These are phyloP conservation scores for Eurystomus gularis DNA, from an alignment of 2,113 vertebrate species.

Conservation along the genomic window DNA sequence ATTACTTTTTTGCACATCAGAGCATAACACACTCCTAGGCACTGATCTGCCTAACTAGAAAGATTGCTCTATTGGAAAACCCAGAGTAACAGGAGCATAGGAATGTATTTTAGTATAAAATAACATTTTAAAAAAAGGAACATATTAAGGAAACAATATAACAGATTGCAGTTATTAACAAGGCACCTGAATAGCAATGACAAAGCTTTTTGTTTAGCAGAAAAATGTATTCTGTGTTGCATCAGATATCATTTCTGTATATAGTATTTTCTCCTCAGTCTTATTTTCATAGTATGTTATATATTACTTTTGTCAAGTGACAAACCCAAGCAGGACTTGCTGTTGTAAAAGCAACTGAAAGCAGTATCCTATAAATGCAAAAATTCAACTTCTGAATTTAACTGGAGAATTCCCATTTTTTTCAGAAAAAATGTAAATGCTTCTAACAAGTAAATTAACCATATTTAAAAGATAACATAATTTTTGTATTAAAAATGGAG, in stretches of 20 bases:
- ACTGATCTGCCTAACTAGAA: not conserved
- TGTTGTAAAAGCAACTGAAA: not conserved
- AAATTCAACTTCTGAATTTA: not conserved
- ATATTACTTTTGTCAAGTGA: not conserved
- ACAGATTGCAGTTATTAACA: not conserved
- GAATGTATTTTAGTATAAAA: not conserved
- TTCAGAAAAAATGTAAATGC: not conserved
- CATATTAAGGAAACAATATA: not conserved
- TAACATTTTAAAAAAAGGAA: not conserved
- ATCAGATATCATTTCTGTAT: not conserved
- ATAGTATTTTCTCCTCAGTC: not conserved
- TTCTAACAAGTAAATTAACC: no score
- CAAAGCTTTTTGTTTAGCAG: not conserved
- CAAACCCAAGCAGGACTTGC: not conserved
- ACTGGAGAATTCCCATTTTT: not conserved
- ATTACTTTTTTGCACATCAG: not conserved
- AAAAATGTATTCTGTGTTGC: not conserved
- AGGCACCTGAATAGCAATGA: not conserved
- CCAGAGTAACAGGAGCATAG: not conserved
- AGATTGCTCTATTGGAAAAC: not conserved
- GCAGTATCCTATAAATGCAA: not conserved
- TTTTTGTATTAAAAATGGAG: not conserved
- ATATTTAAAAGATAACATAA: not conserved
- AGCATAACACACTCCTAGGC: not conserved
- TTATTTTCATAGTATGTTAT: not conserved